Base-by-base conservation (phyloP, 2,888 invertebrate species). In the Thyatira batis region DNA sequence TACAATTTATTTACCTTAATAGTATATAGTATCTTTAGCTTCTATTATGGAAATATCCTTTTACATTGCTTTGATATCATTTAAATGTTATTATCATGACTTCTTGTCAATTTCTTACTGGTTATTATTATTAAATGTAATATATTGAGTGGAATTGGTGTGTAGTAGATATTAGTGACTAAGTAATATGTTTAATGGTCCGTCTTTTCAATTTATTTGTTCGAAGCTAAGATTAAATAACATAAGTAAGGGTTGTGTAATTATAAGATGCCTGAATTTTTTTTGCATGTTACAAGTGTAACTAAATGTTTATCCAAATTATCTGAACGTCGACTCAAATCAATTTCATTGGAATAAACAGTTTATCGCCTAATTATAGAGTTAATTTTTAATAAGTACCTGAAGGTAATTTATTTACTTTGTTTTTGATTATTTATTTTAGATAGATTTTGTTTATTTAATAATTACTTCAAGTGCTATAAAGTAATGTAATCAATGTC, bases 171-270 rank as follows among this genome's bases (percentile, higher is more conserved):
- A 23, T 48, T 20, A 48, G 48, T 10, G 8, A 46, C 27, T 39
- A 39, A 48, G 17, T n/a, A 20, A 20, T 48, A 48, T 10, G 48
- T 48, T 48, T 28, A 20, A 48, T 25, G 46, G 17, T 48, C 48
- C 48, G 48, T 48, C 27, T 48, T 28, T 48, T 25, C 11, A 9
- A 48, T 28, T 48, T n/a, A 48, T 28, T 48, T 48, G 6, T 48
- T 48, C 48, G 21, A 46, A 46, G 45, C 11, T 20, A 27, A 46
- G n/a, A 2, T 17, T 21, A 23, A 27, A 27, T 27, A 3, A 48
- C 20, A 13, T 48, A 27, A 48, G 17, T 27, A 27, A n/a, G 48
- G 27, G 48, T 48, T 48, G 27, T 48, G 28, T 48, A 48, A 27
- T 48, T 48, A 9, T 27, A 46, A 20, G 28, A 46, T 27, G 25